Base-by-base conservation (phyloP, 2,888 invertebrate genomes). In the Eupithecia dodoneata region DNA sequence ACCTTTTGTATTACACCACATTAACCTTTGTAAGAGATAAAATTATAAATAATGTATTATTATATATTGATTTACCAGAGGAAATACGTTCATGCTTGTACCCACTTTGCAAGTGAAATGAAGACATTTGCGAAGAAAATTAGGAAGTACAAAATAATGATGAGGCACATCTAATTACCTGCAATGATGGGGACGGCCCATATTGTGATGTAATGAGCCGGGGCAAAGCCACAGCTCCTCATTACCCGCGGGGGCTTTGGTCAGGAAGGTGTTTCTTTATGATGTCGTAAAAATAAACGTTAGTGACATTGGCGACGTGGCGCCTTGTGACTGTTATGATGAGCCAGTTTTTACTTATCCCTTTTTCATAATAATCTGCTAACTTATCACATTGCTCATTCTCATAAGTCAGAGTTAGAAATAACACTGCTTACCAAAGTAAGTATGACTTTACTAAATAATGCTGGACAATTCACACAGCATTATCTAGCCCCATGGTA, bases 261-360 rank as follows among this genome's bases (percentile, higher is more conserved):
- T 81, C 79, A 81, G 84, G 85, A 85, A 84, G 83, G 87, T 85
- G 87, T 85, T 85, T 88, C 87, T 90, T 90, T 90, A 90, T 89
- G 84, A 74, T 85, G 80, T 84, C 87, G 85, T 90, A 90, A 90
- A 90, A 88, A 83, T 88, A 89, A 87, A 87, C 87, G 88, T 89
- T 88, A 83, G 83, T 79, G 78, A 81, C 83, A 85, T 67, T 44
- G 45, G 9, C 18, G 5, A 18, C 42, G 67, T 13, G 69, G 47
- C n/a, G 67, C n/a, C 69, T 18, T 55, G 41, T 18, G 52, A 52
- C 18, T 42, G 12, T 41, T 69, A 44, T 45, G 69, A 44, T 45
- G 69, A 45, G 47, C 15, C 5, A 47, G 41, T 73, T 65, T 72
- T 30, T 13, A 59, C 41, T 9, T 45, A 63, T 30, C 7, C 18